Percentiles rank a stretch among this genome's conserved stretches.
These are phyloP conservation scores for Sinocyclocheilus maitianheensis DNA, from an alignment of 2,113 vertebrate genomes.

Conservation along the genomic window DNA sequence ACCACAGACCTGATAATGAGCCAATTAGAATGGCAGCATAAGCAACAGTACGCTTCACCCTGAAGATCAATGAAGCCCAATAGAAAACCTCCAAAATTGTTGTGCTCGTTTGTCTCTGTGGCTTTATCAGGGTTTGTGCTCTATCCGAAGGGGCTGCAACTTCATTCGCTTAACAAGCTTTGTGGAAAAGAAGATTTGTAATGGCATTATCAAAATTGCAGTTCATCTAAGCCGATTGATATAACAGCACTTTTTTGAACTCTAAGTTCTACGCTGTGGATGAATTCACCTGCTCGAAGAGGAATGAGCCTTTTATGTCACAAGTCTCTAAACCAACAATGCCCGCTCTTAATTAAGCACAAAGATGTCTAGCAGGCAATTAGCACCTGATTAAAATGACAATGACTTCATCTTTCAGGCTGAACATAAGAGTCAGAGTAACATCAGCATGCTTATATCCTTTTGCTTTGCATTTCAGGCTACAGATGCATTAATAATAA, in stretches of 20 bases:
- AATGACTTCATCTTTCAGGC: conserved; percentile 2
- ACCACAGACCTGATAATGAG: neutral
- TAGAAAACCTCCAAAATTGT: neutral
- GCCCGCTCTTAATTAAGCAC: conserved; percentile 1
- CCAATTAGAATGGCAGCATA: neutral
- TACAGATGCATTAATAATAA: neutral
- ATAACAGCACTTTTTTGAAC: neutral
- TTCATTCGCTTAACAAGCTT: conserved; percentile 22
- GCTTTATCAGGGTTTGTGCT: neutral
- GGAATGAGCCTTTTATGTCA: neutral
- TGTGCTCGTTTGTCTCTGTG: neutral
- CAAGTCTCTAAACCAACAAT: conserved; percentile 17
- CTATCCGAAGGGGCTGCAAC: neutral
- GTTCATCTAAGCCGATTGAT: conserved; percentile 7
- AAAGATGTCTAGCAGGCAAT: conserved; percentile 20
- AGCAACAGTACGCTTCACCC: neutral
- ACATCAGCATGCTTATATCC: neutral
- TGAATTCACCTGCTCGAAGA: neutral
- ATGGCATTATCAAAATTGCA: conserved; percentile 27
- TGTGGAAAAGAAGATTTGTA: conserved; percentile 24
- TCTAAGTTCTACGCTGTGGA: neutral
- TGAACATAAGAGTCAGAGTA: neutral
- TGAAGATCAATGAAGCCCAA: neutral
- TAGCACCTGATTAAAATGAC: conserved; percentile 17
- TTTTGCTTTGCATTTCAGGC: neutral